Evolutionary conservation across 2,797 vertebrate species (phyloP), one percentile per base, ranked within the genome.

Genomic region (Sphaeramia orbicularis): DNA sequence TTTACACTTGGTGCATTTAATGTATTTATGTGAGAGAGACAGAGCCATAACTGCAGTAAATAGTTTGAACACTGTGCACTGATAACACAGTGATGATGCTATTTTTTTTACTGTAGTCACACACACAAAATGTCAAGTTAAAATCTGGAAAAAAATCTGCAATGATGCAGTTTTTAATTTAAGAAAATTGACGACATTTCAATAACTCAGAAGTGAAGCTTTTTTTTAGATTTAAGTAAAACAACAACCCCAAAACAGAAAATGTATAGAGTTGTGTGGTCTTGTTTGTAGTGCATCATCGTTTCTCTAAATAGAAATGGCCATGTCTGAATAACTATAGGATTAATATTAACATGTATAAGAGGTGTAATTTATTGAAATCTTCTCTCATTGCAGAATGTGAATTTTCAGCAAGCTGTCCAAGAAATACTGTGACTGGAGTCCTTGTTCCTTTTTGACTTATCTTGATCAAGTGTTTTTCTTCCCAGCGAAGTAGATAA

Each of bases 21-120:
- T 95, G 94, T 92, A 95, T 80, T 93, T 95, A 94, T 95, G 74
- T 19, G 32, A 6, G 30, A 15, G 14, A 18, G 50, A 62, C 58
- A 50, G 51, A 37, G 27, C 24, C 12, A 38, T 38, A 15, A 48
- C 32, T 37, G 43, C 38, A 70, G 24, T 45, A 15, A 36, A 4
- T 42, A 32, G 67, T 75, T 65, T 94, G 94, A 92, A 42, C 51
- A 52, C 13, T 15, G 11, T 42, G 24, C 7, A 10, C 40, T 30
- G 41, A 32, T 59, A 52, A 52, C 45, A 58, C 56, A 8, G 32
- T 63, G 19, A 43, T 11, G 7, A 13, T 10, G 30, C 13, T 4
- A 3, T 19, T 53, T 58, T 49, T 6, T 19, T 38, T 18, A 16
- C 19, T 7, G 10, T 19, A 21, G 19, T 7, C 14, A 8, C 27